Evolutionary conservation across 2,888 invertebrate genomes (phyloP).

Genomic region (Synanthedon myopaeformis): DNA sequence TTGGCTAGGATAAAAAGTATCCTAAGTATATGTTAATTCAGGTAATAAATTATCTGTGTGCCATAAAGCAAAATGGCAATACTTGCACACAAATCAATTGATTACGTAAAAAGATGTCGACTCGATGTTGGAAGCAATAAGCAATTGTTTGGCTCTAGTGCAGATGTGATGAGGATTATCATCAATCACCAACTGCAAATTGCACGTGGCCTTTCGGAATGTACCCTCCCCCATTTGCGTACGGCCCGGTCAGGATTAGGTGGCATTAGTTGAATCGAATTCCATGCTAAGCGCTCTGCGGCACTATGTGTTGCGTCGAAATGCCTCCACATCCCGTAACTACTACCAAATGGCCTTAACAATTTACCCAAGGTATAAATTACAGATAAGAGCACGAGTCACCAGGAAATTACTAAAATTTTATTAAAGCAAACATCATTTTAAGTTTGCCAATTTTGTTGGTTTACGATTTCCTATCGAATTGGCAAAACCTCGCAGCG

Average conservation of each 20-base stretch:
- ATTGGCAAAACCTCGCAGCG: slow-evolving; percentile 15
- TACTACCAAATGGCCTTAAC: slow-evolving; percentile 21
- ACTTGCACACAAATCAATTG: too few relatives aligned
- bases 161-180: slow-evolving; percentile 53
- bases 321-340: slow-evolving; percentile 23
- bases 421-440: slow-evolving; percentile 19
- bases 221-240: slow-evolving; percentile 51
- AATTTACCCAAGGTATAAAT: slow-evolving; percentile 1
- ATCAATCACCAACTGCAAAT: slow-evolving; percentile 62
- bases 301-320: slow-evolving; percentile 47
- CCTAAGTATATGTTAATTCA: too few relatives aligned
- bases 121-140: not conserved
- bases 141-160: not conserved
- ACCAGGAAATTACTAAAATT: slow-evolving; percentile 8
- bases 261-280: slow-evolving; percentile 66
- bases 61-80: too few relatives aligned
- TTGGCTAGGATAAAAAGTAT: too few relatives aligned
- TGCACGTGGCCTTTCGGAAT: slow-evolving; percentile 58
- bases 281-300: slow-evolving; percentile 60
- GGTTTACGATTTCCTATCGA: slow-evolving; percentile 28
- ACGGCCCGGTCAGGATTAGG: slow-evolving; percentile 51
- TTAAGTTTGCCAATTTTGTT: slow-evolving; percentile 44
- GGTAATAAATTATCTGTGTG: too few relatives aligned
- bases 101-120: too few relatives aligned
- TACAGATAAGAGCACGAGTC: not conserved